These are phyloP conservation scores for Hesperophylax magnus DNA, from an alignment of 1,140 invertebrate genomes.

Conservation along the genomic window DNA sequence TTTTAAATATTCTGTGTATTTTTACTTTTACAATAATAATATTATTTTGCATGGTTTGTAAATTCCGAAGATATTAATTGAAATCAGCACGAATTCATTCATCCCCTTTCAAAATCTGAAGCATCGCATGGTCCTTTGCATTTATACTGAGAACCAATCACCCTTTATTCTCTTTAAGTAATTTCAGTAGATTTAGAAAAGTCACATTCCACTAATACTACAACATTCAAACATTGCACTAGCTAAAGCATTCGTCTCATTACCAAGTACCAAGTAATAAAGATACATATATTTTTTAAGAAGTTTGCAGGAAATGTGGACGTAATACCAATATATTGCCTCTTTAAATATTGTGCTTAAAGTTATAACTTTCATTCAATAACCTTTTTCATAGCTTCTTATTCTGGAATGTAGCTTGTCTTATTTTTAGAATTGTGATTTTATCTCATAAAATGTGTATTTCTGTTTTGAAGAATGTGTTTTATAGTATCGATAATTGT, in stretches of 20 bases:
- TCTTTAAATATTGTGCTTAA: too few relatives aligned
- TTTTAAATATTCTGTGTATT: too few relatives aligned
- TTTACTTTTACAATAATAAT: too few relatives aligned
- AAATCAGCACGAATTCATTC: background rate
- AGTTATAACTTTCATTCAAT: too few relatives aligned
- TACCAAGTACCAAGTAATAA: too few relatives aligned
- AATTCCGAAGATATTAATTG: background rate
- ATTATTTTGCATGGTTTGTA: too few relatives aligned
- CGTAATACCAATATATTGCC: too few relatives aligned
- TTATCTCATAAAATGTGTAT: slow-evolving; percentile 6
- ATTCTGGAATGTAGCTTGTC: slow-evolving; percentile 17
- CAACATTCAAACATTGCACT: too few relatives aligned
- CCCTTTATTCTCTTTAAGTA: background rate
- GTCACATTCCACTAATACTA: background rate
- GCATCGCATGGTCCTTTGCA: slow-evolving; percentile 8
- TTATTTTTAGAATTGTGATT: background rate
- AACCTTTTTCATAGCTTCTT: too few relatives aligned
- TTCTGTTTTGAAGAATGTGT: slow-evolving; percentile 22
- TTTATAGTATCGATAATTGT: slow-evolving; percentile 2
- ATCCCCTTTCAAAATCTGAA: slow-evolving; percentile 5
- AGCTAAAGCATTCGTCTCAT: too few relatives aligned
- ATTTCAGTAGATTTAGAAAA: background rate
- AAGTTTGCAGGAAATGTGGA: too few relatives aligned
- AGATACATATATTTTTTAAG: too few relatives aligned
- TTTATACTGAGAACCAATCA: background rate